phyloP scores from a whole-genome alignment of 2,113 vertebrate species.

The Anarhynchus alexandrinus region DNA sequence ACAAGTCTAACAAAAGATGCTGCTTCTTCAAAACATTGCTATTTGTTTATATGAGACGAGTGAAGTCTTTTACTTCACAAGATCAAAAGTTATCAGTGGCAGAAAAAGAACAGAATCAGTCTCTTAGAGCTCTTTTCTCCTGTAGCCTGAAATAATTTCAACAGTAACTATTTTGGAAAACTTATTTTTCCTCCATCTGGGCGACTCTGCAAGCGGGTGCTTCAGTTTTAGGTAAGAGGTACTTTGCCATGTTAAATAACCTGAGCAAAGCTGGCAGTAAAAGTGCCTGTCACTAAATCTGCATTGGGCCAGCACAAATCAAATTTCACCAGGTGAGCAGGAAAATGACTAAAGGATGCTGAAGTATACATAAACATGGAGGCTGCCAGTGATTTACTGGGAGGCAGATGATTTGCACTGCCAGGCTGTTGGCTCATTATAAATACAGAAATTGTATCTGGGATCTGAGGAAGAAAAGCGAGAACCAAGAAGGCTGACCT shows the following conservation, averaged over 20 bases:
- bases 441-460: neutral
- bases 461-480: neutral
- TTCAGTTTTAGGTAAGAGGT: neutral
- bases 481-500: neutral
- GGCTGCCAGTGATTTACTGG: neutral
- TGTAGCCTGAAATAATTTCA: neutral
- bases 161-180: neutral
- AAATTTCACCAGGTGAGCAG: neutral
- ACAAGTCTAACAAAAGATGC: neutral
- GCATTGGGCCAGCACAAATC: neutral
- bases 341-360: neutral
- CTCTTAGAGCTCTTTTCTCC: neutral
- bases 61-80: neutral
- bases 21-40: neutral
- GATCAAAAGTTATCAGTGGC: neutral
- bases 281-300: neutral
- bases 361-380: neutral
- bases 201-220: neutral
- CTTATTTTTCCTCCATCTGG: neutral
- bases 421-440: neutral
- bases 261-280: neutral
- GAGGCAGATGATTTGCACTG: neutral
- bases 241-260: neutral
- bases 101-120: neutral
- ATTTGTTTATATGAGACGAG: rapidly evolving